Base-by-base conservation (phyloP, 2,797 vertebrate genomes). In the Arremon brunneinucha region DNA sequence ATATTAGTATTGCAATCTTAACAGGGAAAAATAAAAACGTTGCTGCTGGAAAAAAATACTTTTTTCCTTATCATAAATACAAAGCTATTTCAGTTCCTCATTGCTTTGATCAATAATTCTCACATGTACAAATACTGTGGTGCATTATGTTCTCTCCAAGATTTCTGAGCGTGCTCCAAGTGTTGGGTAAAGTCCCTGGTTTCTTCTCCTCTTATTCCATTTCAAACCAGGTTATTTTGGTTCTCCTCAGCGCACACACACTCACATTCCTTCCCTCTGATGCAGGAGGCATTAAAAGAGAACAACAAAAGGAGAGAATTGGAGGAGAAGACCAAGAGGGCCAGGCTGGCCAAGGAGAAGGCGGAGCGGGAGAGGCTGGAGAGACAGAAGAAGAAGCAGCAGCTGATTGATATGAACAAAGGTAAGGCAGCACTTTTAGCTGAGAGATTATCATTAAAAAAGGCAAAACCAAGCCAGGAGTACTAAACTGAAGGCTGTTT, bases 341-440 rank as follows among this genome's bases (percentile, higher is more conserved):
- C 99, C 97, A 99, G 99, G 97, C 84, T 99, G 97, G 99, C 99
- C 30, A 99, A 99, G 98, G 99, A 99, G 96, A 99, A 99, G 97
- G 99, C 99, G 3, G 99, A 99, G 97, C 98, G 98, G 8, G 99
- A 99, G 97, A 99, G 99, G 94, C 97, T 98, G 95, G 99, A 99
- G 96, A 97, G 99, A 34, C 99, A 99, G 98, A 99, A 99, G 98
- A 99, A 99, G 98, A 99, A 99, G 98, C 99, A 99, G 97, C 99
- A 99, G 95, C 97, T 99, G 97, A 99, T 99, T 98, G 99, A 99
- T 97, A 99, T 99, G 98, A 99, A 99, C 98, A 99, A 99, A 99
- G 99, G 99, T 99, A 98, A 59, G 97, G 81, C n/a, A 70, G 9
- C 27, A 15, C 32, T 93, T 86, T 19, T 11, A 53, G 28, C 59